Evolutionary conservation across 2,888 invertebrate species (phyloP).

Genomic region (Malachius bipustulatus): DNA sequence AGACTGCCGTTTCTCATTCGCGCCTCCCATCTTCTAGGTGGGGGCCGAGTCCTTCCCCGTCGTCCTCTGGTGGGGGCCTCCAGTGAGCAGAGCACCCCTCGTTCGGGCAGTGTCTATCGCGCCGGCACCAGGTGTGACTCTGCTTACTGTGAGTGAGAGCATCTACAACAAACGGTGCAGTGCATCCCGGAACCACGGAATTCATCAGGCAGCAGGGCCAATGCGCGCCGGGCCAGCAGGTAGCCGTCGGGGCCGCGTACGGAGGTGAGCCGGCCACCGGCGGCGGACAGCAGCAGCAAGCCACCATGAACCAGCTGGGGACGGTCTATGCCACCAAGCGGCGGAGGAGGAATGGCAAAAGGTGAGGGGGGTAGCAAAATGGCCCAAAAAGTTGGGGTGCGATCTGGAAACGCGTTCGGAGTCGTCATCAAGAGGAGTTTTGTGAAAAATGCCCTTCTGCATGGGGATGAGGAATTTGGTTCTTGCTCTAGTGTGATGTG

Average conservation of each 20-base stretch:
- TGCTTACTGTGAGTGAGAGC: too few species aligned
- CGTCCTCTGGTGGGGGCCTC: slow-evolving; percentile 15
- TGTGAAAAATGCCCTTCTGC: too few species aligned
- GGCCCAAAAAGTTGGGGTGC: too few species aligned
- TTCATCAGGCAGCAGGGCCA: slow-evolving; percentile 32
- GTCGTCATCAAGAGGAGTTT: too few species aligned
- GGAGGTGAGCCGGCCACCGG: slow-evolving; percentile 26
- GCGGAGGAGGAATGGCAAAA: slow-evolving; percentile 89
- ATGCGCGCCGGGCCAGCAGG: slow-evolving; percentile 29
- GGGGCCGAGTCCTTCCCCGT: slow-evolving; percentile 22
- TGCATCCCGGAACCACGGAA: too few species aligned
- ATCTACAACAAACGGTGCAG: too few species aligned
- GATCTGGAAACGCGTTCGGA: too few species aligned
- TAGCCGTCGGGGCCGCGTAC: slow-evolving; percentile 26
- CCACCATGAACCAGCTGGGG: slow-evolving; percentile 73
- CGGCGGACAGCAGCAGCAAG: slow-evolving; percentile 17
- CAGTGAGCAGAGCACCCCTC: slow-evolving; percentile 9
- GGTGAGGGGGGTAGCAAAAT: too few species aligned
- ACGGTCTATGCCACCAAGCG: slow-evolving; percentile 96
- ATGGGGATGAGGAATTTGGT: too few species aligned
- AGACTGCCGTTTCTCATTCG: too few species aligned
- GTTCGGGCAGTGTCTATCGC: slow-evolving; percentile 12
- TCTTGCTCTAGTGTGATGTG: too few species aligned
- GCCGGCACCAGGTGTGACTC: slow-evolving; percentile 1
- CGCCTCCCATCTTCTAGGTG: slow-evolving; percentile 13